Conservation (phyloP, 2,113 vertebrate genomes). For the Silurus glanis region DNA sequence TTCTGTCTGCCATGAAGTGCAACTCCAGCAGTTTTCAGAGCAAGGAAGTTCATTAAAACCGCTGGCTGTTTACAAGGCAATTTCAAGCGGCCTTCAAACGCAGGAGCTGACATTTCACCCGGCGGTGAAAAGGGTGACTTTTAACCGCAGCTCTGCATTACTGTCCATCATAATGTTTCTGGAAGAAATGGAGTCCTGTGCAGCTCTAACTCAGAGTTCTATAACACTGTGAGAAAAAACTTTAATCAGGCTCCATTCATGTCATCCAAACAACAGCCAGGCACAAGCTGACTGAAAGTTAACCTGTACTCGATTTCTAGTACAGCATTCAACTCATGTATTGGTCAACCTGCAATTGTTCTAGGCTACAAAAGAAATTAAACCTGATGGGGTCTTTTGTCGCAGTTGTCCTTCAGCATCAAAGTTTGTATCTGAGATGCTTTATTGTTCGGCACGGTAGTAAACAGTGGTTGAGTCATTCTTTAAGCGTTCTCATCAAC, state of each 20-base stretch:
- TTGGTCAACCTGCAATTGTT: not conserved
- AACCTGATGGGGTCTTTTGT: not conserved
- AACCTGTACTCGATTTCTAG: not conserved
- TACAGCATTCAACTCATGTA: not conserved
- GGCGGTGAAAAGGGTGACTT: conserved; percentile 28
- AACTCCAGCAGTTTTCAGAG: conserved; percentile 43
- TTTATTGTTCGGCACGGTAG: not conserved
- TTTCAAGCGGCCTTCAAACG: conserved; percentile 48
- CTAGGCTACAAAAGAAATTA: not conserved
- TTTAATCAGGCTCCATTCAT: not conserved
- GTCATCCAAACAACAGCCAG: not conserved
- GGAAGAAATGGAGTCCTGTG: conserved; percentile 21
- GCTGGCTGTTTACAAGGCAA: conserved; percentile 51
- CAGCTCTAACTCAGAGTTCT: not conserved
- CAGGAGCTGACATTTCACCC: conserved; percentile 28
- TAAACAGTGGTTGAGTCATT: not conserved
- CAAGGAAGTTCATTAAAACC: conserved; percentile 46
- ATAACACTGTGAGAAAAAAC: not conserved
- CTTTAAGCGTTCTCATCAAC: not conserved
- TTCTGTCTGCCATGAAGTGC: conserved; percentile 41
- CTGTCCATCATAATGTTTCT: conserved; percentile 17
- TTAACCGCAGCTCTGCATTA: conserved; percentile 29
- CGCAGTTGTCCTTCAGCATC: not conserved
- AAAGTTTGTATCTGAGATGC: not conserved
- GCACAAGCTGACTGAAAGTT: not conserved